Evolutionary conservation across 2,113 vertebrate species (phyloP), one percentile per base, ranked within the genome.

Genomic region (Bubo blakistoni): DNA sequence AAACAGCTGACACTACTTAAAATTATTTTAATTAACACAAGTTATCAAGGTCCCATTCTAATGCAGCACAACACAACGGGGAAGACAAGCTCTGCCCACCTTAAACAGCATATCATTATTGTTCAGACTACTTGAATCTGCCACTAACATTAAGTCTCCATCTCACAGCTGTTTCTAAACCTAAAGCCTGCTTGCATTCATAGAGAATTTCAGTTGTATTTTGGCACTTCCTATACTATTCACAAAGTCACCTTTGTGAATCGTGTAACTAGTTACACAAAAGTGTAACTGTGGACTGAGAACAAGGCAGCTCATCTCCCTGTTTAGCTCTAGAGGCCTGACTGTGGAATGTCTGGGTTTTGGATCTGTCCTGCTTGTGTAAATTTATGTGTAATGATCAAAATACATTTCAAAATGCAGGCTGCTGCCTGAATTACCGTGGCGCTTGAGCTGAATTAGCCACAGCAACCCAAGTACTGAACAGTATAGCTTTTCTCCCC

Each of bases 151-250:
- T 51, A 77, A 88, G 74, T 38, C 80, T 91, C 62, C 70, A 13
- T 87, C 66, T 94, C 84, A 73, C n/a, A 88, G 86, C 86, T 89
- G 81, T 83, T 89, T 88, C 86, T 90, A 26, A 92, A 92, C 66
- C 40, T 26, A 44, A 59, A 44, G 57, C 32, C 40, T 79, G 54
- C 47, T 84, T 86, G 58, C 55, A 57, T 91, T 95, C n/a, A 62
- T 38, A 69, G 70, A 57, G 70, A 52, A 81, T 85, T 94, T 84
- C 55, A 52, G 65, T 27, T 74, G 27, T 27, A 26, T 57, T 81
- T 94, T 81, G 83, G 73, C 55, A 52, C 51, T 5, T 38, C n/a
- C 7, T 22, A 7, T 65, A 57, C 61, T 49, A 21, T 78, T 90
- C 42, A 47, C 79, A 88, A 32, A 80, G 51, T 86, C 88, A 94